phyloP scores from a whole-genome alignment of 1,140 invertebrate genomes.

The Tigriopus japonicus region DNA sequence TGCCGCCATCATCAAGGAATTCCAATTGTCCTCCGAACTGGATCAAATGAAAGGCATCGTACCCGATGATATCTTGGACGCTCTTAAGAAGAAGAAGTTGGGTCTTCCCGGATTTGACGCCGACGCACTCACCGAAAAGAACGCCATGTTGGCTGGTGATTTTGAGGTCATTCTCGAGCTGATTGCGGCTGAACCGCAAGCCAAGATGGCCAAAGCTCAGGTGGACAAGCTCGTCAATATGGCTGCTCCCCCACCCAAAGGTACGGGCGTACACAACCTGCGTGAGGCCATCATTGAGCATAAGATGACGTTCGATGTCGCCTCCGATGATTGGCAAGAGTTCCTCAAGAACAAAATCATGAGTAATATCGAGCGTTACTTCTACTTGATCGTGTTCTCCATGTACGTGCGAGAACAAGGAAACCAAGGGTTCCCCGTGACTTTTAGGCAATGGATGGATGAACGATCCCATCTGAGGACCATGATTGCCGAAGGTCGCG shows the following conservation, averaged over 20 bases:
- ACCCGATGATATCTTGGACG: constrained; percentile 14
- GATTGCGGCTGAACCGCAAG: not conserved
- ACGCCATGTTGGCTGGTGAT: constrained; percentile 9
- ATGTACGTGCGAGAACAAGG: constrained; percentile 12
- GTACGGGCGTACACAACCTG: constrained; percentile 12
- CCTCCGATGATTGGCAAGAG: constrained; percentile 11
- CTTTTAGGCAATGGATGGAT: constrained; percentile 12
- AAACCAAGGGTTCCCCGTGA: constrained; percentile 1
- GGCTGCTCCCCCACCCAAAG: constrained; percentile 12
- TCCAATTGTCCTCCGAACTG: constrained; percentile 8
- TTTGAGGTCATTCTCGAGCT: constrained; percentile 14
- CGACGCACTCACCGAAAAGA: constrained; percentile 8
- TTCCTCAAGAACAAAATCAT: constrained; percentile 14
- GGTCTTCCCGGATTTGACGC: constrained; percentile 13
- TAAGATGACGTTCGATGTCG: constrained; percentile 14
- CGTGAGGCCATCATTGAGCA: constrained; percentile 12
- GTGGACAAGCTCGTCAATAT: constrained; percentile 13
- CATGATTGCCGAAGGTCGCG: constrained; percentile 13
- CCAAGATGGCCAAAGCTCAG: constrained; percentile 13
- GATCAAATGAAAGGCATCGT: constrained; percentile 13
- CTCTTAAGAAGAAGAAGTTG: constrained; percentile 15
- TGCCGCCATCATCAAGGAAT: constrained; percentile 11
- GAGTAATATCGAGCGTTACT: constrained; percentile 14
- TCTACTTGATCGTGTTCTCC: constrained; percentile 14
- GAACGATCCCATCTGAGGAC: not conserved